Evolutionary conservation across 2,888 invertebrate genomes (phyloP).

Genomic region (Xylota segnis): DNA sequence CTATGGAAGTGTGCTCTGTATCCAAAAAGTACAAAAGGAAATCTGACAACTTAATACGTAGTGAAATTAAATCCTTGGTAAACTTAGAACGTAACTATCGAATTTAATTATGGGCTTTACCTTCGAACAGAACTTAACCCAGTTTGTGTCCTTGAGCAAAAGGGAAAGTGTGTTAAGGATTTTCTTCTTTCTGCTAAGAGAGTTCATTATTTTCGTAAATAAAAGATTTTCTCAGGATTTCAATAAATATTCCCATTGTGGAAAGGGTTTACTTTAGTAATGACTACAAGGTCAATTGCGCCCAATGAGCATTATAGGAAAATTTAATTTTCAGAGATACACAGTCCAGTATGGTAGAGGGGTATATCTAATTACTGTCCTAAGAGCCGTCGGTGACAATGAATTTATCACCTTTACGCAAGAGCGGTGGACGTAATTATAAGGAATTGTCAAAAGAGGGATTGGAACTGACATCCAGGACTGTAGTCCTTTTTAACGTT

Average conservation of each 20-base stretch:
- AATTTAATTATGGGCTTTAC: not conserved
- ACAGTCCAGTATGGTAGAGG: not conserved
- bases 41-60: constrained; percentile 4
- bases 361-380: constrained; percentile 9
- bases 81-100: not conserved
- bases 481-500: not conserved
- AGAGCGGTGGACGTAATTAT: not conserved
- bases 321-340: not conserved
- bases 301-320: not conserved
- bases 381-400: constrained; percentile 9
- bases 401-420: not conserved
- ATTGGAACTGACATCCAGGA: not conserved
- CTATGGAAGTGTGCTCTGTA: not conserved
- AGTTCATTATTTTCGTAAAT: constrained; percentile 2
- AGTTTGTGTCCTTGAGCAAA: not conserved
- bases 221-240: not conserved
- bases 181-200: too few species aligned
- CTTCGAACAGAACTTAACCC: not conserved
- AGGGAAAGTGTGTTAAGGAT: not conserved
- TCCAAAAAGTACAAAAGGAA: not conserved
- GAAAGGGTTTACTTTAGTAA: not conserved
- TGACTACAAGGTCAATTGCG: not conserved
- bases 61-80: not conserved
- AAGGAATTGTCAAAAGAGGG: constrained; percentile 6
- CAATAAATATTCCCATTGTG: constrained; percentile 12